Evolutionary conservation across 2,888 invertebrate species (phyloP).

Genomic region (Zootermopsis nevadensis): DNA sequence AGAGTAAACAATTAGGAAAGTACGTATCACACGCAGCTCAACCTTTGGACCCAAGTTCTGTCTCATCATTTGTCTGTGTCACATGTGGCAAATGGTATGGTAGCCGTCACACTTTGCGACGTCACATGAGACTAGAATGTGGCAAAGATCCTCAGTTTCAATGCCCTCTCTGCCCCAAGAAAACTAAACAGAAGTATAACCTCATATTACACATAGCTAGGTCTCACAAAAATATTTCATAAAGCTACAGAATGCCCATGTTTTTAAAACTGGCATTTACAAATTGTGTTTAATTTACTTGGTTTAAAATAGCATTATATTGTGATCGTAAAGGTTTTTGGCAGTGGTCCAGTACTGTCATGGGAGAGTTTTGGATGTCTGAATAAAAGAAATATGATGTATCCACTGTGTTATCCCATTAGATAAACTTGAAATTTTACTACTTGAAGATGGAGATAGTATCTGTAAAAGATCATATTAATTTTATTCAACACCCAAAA

Average conservation of each 20-base stretch:
- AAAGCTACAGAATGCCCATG: background rate
- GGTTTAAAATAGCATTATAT: no score
- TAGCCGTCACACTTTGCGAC: conserved; percentile 38
- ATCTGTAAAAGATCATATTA: no score
- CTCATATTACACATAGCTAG: conserved; percentile 54
- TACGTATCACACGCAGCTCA: background rate
- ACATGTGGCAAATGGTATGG: conserved; percentile 42
- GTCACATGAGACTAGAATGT: conserved; percentile 57
- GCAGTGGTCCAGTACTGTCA: no score
- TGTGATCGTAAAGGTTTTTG: no score
- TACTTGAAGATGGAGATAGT: no score
- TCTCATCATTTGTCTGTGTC: conserved; percentile 32
- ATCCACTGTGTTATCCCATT: no score
- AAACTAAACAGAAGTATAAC: conserved; percentile 57
- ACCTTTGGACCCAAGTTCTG: background rate
- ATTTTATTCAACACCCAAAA: no score
- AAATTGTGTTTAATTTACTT: no score
- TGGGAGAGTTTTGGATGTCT: no score
- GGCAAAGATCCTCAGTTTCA: conserved; percentile 55
- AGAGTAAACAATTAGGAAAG: conserved; percentile 10
- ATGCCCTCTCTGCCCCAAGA: conserved; percentile 57
- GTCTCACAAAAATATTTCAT: conserved; percentile 36
- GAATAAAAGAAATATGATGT: no score
- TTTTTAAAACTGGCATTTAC: no score
- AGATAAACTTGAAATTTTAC: no score